Percentiles rank a stretch among this genome's conserved stretches.
phyloP scores from a whole-genome alignment of 2,797 vertebrate genomes.

The Thripadectes ignobilis region DNA sequence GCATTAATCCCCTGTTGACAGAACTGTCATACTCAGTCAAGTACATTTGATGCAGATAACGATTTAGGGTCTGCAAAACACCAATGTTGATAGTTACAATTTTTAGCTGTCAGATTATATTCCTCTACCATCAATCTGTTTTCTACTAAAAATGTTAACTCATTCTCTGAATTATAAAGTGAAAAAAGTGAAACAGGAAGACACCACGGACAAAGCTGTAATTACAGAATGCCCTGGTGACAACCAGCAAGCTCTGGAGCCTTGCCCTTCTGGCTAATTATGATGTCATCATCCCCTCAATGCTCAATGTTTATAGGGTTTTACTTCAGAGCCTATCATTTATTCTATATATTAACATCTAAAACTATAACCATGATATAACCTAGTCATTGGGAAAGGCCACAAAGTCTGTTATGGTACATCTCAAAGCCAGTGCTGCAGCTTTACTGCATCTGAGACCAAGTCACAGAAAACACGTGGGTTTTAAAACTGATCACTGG shows the following conservation, averaged over 20 bases:
- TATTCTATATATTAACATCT: conserved; percentile 77
- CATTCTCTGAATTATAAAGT: conserved; percentile 13
- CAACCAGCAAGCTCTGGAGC: conserved; percentile 51
- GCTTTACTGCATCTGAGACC: conserved; percentile 38
- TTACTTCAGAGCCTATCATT: conserved; percentile 72
- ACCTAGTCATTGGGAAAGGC: conserved; percentile 62
- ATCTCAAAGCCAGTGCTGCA: conserved; percentile 35
- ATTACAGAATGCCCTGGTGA: conserved; percentile 52
- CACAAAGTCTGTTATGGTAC: conserved; percentile 55
- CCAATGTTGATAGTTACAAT: not conserved
- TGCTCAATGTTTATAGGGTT: conserved; percentile 44
- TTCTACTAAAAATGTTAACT: conserved; percentile 39
- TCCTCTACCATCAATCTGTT: not conserved
- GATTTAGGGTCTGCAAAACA: not conserved
- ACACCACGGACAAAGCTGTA: conserved; percentile 8
- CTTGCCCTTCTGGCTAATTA: conserved; percentile 62
- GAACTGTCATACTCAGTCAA: not conserved
- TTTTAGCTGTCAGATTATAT: conserved; percentile 28
- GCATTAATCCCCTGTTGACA: not conserved
- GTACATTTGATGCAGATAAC: not conserved
- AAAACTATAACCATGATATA: conserved; percentile 58
- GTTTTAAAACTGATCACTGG: not conserved
- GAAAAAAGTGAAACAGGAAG: conserved; percentile 55
- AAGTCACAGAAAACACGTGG: conserved; percentile 12
- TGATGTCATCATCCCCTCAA: conserved; percentile 50